Evolutionary conservation across 1,140 invertebrate genomes (phyloP), one percentile per base, ranked within the genome.

Genomic region (Megalopta genalis): DNA sequence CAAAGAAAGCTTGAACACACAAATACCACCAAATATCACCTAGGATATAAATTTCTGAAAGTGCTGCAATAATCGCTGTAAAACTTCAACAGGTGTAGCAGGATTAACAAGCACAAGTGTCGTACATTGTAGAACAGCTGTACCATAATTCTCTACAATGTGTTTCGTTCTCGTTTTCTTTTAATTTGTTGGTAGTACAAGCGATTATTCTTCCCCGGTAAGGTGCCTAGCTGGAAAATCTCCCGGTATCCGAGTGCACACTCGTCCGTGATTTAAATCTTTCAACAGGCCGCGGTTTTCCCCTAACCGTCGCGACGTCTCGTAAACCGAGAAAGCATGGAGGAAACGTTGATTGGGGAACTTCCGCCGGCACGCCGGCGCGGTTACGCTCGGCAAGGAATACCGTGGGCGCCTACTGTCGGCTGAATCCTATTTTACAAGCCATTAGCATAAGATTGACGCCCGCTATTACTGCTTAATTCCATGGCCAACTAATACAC

Each of bases 361-460:
- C 64, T 66, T 66, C 42, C 21, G 16, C 23, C 39, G 64, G 64
- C 39, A 66, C n/a, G 64, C 0, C 39, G n/a, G 39, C 39, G 39
- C 23, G 39, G 64, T 66, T 66, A 66, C 5, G 37, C 63, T 42
- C 37, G 9, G 23, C 37, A 65, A 42, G 21, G 39, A 66, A 66
- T 66, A n/a, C 64, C 64, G 12, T 21, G 39, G 23, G 25, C 64
- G 64, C n/a, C 64, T 46, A 3, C n/a, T 18, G 23, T 23, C 39
- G 49, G 25, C 32, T 52, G 52, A 69, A 69, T 69, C 67, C 49
- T 10, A 69, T 57, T 69, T 69, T 69, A 69, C 67, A 69, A 69
- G 16, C 67, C 67, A 69, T 69, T 69, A 69, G 67, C 67, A 69
- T 69, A 57, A 69, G 67, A 69, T 69, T 69, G 49, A 69, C n/a